A percentile compares a stretch with the other conserved stretches of the same genome.
These are phyloP conservation scores for Acanthosepion lycidas DNA, from an alignment of 2,888 invertebrate genomes.

Conservation along the genomic window DNA sequence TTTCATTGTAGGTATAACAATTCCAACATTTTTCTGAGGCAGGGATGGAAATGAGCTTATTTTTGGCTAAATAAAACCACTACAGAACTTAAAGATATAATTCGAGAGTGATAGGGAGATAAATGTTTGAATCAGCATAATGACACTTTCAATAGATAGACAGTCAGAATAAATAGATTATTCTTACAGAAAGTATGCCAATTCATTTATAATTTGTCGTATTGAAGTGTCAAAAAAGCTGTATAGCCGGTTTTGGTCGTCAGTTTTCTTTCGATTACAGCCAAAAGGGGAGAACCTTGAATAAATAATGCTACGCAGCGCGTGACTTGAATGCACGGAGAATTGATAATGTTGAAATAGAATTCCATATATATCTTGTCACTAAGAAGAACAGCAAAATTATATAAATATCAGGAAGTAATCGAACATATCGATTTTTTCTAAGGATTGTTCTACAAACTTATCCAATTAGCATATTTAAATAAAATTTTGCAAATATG, in stretches of 20 bases:
- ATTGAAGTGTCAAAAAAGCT: background rate
- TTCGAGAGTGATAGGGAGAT: too few species aligned
- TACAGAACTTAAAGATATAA: too few species aligned
- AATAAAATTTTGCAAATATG: background rate
- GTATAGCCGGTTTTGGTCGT: background rate
- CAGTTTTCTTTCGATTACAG: background rate
- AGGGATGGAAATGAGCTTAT: too few species aligned
- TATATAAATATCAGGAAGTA: background rate
- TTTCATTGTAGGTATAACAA: too few species aligned
- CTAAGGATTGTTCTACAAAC: background rate
- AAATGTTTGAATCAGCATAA: too few species aligned
- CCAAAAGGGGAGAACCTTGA: background rate
- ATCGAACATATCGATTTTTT: background rate
- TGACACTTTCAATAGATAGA: too few species aligned
- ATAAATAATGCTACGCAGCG: background rate
- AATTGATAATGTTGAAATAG: conserved; percentile 11
- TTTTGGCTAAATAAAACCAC: too few species aligned
- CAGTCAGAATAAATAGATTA: too few species aligned
- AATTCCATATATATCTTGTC: conserved; percentile 23
- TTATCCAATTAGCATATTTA: conserved; percentile 14
- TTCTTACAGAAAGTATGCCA: background rate
- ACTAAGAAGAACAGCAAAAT: background rate
- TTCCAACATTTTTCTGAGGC: too few species aligned
- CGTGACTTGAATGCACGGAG: background rate
- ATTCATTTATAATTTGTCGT: background rate